These are phyloP conservation scores for Tringa solitaria DNA, from an alignment of 2,113 vertebrate species.

Conservation along the genomic window DNA sequence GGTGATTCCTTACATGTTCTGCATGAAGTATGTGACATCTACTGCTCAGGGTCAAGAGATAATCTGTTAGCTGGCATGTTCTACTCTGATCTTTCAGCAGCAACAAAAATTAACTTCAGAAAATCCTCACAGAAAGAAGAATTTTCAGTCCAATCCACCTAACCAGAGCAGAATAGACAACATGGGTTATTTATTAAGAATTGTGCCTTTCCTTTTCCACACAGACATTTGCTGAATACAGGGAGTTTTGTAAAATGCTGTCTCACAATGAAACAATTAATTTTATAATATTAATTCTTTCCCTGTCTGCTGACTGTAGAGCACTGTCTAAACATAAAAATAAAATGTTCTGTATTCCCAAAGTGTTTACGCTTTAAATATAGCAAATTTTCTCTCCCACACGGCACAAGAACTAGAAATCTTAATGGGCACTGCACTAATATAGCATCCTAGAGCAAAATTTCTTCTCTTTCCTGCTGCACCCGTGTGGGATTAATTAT, in stretches of 20 bases:
- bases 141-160: background rate
- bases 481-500: background rate
- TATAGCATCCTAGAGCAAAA: background rate
- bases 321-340: background rate
- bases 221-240: background rate
- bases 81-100: background rate
- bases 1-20: background rate
- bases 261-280: background rate
- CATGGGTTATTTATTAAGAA: background rate
- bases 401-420: background rate
- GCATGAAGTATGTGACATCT: background rate
- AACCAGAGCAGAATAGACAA: background rate
- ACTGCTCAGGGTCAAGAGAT: background rate
- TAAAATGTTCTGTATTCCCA: background rate
- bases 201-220: background rate
- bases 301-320: background rate
- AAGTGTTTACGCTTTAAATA: background rate
- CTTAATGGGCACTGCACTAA: background rate
- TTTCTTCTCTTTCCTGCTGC: background rate
- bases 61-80: background rate
- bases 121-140: background rate
- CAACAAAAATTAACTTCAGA: background rate
- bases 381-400: background rate
- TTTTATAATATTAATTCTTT: background rate
- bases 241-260: background rate